Percentiles rank a stretch among this genome's conserved stretches.
Conservation (phyloP, 2,113 vertebrate genomes). For the Corynorhinus townsendii region DNA sequence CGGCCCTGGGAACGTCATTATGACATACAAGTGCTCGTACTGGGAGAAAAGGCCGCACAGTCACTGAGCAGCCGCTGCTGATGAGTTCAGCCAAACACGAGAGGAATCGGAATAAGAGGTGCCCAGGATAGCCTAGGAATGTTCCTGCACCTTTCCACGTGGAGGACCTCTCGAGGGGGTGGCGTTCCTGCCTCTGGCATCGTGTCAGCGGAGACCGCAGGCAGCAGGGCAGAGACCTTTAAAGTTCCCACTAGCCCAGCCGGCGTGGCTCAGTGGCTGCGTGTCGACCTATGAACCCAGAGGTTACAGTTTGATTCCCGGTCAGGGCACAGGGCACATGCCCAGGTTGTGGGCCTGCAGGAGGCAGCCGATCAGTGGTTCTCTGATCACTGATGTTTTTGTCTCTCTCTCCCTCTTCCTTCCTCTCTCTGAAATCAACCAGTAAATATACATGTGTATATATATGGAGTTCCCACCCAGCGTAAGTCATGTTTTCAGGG, state of each 20-base stretch:
- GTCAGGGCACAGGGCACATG: too few species aligned
- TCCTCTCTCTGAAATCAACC: too few species aligned
- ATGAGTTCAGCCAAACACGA: not conserved
- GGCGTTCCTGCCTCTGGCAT: not conserved
- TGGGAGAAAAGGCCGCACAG: not conserved
- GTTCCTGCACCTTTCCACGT: not conserved
- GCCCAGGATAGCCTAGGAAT: not conserved
- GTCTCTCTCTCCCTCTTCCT: too few species aligned
- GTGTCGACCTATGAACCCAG: too few species aligned
- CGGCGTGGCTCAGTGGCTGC: too few species aligned
- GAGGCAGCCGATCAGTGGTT: too few species aligned
- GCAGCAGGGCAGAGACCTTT: not conserved
- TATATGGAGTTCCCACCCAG: too few species aligned
- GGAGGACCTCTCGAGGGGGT: not conserved
- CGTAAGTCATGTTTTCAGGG: not conserved
- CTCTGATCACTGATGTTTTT: too few species aligned
- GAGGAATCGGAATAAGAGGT: not conserved
- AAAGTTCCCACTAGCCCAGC: too few species aligned
- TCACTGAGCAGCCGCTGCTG: not conserved
- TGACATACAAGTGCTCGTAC: not conserved
- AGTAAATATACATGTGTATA: too few species aligned
- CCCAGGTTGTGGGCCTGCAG: too few species aligned
- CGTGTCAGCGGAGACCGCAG: not conserved
- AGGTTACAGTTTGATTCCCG: too few species aligned
- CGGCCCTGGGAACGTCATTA: not conserved